Conservation (phyloP, 1,140 invertebrate species). For the Patella vulgata region DNA sequence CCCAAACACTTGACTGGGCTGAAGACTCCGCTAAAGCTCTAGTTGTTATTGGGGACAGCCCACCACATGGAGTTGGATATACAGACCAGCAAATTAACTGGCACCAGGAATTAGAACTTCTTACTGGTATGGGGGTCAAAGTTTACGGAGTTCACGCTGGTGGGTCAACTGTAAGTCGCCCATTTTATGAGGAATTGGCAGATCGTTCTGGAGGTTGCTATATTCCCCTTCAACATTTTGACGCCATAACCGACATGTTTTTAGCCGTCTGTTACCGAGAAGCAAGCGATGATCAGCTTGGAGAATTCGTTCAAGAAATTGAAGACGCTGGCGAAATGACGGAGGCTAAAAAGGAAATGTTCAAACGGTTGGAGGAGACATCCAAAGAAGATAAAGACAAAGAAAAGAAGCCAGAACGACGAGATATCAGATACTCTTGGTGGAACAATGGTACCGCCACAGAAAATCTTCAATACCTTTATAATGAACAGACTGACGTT, state of each 20-base stretch:
- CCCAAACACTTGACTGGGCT: slow-evolving; percentile 57
- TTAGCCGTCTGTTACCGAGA: slow-evolving; percentile 60
- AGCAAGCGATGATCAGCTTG: slow-evolving; percentile 42
- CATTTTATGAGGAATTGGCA: slow-evolving; percentile 55
- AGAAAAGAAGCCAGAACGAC: no score
- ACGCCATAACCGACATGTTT: slow-evolving; percentile 62
- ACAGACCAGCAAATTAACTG: slow-evolving; percentile 54
- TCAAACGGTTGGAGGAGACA: slow-evolving; percentile 32
- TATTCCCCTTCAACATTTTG: slow-evolving; percentile 48
- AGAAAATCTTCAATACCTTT: no score
- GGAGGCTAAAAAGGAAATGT: slow-evolving; percentile 44
- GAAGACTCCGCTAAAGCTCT: slow-evolving; percentile 61
- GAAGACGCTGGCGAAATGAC: slow-evolving; percentile 48
- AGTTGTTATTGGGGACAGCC: slow-evolving; percentile 57
- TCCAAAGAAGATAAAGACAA: no score
- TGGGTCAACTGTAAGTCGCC: not conserved
- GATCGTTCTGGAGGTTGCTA: slow-evolving; percentile 49
- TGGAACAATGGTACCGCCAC: no score
- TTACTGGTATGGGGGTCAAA: slow-evolving; percentile 57
- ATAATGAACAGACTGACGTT: no score
- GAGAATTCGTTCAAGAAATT: slow-evolving; percentile 50
- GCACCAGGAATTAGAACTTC: slow-evolving; percentile 50
- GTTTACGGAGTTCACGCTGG: slow-evolving; percentile 57
- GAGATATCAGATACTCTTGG: no score
- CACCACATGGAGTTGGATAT: slow-evolving; percentile 53